phyloP scores from a whole-genome alignment of 1,140 invertebrate species.

The Zeugodacus cucurbitae region DNA sequence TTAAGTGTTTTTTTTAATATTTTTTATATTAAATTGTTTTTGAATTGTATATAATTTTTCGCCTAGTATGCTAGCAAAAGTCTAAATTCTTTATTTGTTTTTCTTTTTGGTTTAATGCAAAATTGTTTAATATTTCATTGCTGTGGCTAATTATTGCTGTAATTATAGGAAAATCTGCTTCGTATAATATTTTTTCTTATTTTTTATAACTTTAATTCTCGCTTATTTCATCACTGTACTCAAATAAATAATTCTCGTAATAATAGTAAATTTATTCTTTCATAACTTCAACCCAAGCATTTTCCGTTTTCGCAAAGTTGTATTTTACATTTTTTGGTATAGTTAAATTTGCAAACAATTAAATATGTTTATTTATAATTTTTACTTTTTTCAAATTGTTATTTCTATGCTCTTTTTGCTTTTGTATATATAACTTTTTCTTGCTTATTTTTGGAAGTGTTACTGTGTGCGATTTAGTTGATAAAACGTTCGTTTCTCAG shows the following conservation, averaged over 20 bases:
- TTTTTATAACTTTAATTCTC: not conserved
- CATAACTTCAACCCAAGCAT: not conserved
- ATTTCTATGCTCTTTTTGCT: not conserved
- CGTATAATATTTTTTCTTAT: not conserved
- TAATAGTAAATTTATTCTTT: not conserved
- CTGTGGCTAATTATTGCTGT: not conserved
- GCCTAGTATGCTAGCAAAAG: slow-evolving; percentile 8
- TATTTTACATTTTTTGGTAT: not conserved
- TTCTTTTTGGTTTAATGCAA: not conserved
- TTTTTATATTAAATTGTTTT: not conserved
- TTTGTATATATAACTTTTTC: not conserved
- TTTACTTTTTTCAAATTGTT: not conserved
- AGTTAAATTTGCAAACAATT: slow-evolving; percentile 2
- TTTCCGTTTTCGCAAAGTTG: not conserved
- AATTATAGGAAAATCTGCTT: slow-evolving; percentile 24
- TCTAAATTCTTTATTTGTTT: slow-evolving; percentile 26
- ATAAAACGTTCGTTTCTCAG: slow-evolving; percentile 17
- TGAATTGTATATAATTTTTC: slow-evolving; percentile 29
- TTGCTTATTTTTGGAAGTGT: slow-evolving; percentile 27
- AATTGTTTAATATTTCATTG: slow-evolving; percentile 20
- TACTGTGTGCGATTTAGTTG: slow-evolving; percentile 37
- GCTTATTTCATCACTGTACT: not conserved
- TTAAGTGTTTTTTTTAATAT: not conserved
- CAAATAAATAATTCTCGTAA: not conserved
- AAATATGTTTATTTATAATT: not conserved